phyloP scores from a whole-genome alignment of 1,140 invertebrate species.

The Bombus difficillimus region DNA sequence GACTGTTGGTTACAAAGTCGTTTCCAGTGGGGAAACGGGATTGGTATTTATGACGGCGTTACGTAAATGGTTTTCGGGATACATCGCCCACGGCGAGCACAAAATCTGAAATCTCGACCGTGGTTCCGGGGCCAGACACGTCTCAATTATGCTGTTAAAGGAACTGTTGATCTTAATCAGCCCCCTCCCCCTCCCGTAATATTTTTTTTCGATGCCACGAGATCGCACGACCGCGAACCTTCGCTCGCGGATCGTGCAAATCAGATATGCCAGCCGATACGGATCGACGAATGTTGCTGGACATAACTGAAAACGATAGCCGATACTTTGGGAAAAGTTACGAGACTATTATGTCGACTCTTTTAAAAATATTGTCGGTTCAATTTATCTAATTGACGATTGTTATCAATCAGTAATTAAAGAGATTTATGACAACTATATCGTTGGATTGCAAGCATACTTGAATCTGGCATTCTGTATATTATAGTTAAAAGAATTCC shows the following conservation, averaged over 20 bases:
- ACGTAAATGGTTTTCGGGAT: slow-evolving; percentile 37
- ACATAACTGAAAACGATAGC: slow-evolving; percentile 26
- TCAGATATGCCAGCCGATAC: slow-evolving; percentile 30
- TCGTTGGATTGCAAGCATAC: background rate
- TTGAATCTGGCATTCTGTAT: background rate
- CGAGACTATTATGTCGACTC: slow-evolving; percentile 7
- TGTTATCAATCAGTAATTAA: background rate
- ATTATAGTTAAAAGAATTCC: background rate
- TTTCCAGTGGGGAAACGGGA: background rate
- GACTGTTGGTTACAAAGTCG: background rate
- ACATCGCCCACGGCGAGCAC: slow-evolving; percentile 34
- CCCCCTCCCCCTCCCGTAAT: background rate
- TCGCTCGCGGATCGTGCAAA: slow-evolving; percentile 32
- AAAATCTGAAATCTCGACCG: slow-evolving; percentile 48
- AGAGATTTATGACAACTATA: background rate
- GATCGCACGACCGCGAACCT: slow-evolving; percentile 1
- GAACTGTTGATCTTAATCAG: slow-evolving; percentile 36
- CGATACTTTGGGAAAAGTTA: background rate
- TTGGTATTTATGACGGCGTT: slow-evolving; percentile 22
- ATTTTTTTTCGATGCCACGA: slow-evolving; percentile 15
- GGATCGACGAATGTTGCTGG: slow-evolving; percentile 22
- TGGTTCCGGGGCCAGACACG: slow-evolving; percentile 3
- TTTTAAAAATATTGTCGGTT: background rate
- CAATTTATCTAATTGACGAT: background rate
- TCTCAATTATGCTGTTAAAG: slow-evolving; percentile 56